Conservation (phyloP, 2,888 invertebrate species). For the Helobdella robusta region DNA sequence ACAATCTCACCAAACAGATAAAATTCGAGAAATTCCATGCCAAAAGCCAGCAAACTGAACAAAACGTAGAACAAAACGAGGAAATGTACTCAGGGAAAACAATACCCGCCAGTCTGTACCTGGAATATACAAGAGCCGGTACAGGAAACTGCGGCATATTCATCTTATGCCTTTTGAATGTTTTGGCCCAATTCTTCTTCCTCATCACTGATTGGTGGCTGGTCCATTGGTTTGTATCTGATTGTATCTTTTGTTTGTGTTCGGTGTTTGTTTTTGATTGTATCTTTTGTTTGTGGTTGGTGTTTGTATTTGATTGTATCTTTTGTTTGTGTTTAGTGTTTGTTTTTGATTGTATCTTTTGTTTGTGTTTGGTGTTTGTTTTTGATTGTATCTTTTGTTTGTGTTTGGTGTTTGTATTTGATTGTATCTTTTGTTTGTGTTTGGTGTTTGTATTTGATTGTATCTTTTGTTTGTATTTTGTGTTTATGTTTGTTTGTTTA, state of each 20-base stretch:
- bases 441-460: too few relatives aligned
- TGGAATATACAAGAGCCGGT: conserved; percentile 64
- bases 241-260: too few relatives aligned
- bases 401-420: too few relatives aligned
- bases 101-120: conserved; percentile 57
- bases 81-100: conserved; percentile 52
- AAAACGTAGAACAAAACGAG: conserved; percentile 31
- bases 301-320: background rate
- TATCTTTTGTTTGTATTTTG: too few relatives aligned
- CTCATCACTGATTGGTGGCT: conserved; percentile 70
- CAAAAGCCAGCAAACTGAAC: too few relatives aligned
- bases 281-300: background rate
- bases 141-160: conserved; percentile 56
- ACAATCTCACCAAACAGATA: background rate
- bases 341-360: too few relatives aligned
- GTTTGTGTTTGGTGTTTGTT: too few relatives aligned
- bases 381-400: too few relatives aligned
- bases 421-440: too few relatives aligned
- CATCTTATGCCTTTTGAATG: conserved; percentile 55
- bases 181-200: conserved; percentile 62
- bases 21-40: too few relatives aligned
- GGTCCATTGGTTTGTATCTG: conserved; percentile 64
- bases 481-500: too few relatives aligned
- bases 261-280: background rate
- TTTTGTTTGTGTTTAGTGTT: background rate